Evolutionary conservation across 2,113 vertebrate genomes (phyloP), one percentile per base, ranked within the genome.

Genomic region (Sprattus sprattus): DNA sequence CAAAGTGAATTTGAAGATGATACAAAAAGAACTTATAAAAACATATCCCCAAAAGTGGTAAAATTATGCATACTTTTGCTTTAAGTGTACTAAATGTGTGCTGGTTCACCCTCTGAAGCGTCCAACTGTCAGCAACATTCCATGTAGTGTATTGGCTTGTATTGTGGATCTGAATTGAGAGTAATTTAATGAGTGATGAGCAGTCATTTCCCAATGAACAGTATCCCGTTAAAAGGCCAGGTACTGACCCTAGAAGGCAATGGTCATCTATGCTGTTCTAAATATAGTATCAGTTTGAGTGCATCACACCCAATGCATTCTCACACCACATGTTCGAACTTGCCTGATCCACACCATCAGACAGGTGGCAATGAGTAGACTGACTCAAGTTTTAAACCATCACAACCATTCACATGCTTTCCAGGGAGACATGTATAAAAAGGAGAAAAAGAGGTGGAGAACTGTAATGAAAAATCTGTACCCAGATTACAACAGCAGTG

Each of bases 281-380:
- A 71, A 71, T 28, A 25, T 32, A 9, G 10, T 3, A 15, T 32
- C 64, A 28, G 25, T 1, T 71, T 71, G 64, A 32, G 25, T 32
- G 8, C 15, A 8, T 71, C 64, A 11, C 1, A 4, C 7, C 15
- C 64, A 71, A 25, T 1, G 25, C 28, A 1, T 32, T 71, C 64
- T 32, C 25, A 71, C 64, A 39, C 32, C 64, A 32, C 64, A 32
- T 8, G 25, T 71, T 71, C 15, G 8, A 71, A 71, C 1, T 32
- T 71, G 8, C 25, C 25, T 71, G 64, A 71, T 71, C 25, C n/a
- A 28, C 11, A 64, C 8, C 46, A 80, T 6, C 57, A n/a, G 86
- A 83, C 47, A 71, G 32, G 64, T 78, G 81, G 25, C 54, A 78
- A 11, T 50, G 85, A 13, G 85, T 64, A 9, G 28, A 15, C 45